These are phyloP conservation scores for Listronotus oregonensis DNA, from an alignment of 1,140 invertebrate genomes.

Conservation along the genomic window DNA sequence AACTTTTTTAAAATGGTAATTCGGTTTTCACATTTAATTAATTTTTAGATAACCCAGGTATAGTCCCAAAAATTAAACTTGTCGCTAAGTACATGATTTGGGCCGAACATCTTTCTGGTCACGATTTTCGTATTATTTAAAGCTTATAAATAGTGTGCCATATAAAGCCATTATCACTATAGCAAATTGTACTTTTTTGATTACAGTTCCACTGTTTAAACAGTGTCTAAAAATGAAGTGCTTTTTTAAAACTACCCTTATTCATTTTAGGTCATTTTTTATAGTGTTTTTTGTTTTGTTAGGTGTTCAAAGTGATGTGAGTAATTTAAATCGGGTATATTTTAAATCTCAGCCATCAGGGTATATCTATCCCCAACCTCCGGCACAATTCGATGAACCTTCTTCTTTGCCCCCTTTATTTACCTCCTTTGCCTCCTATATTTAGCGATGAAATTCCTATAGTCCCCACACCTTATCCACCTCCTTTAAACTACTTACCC, in stretches of 20 bases:
- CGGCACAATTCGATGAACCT: conserved; percentile 37
- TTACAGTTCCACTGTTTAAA: too few relatives aligned
- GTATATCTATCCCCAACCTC: conserved; percentile 46
- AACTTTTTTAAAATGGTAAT: too few relatives aligned
- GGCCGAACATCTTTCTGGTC: conserved; percentile 35
- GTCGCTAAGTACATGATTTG: conserved; percentile 31
- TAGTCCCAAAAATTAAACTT: neutral
- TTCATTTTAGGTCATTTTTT: neutral
- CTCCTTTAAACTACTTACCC: conserved; percentile 31
- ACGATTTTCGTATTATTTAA: conserved; percentile 35
- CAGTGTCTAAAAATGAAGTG: neutral
- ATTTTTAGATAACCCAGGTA: too few relatives aligned
- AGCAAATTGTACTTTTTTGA: too few relatives aligned
- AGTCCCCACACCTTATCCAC: conserved; percentile 21
- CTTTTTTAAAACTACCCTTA: neutral
- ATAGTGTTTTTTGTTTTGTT: neutral
- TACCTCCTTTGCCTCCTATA: conserved; percentile 34
- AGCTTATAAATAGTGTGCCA: conserved; percentile 28
- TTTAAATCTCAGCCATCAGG: conserved; percentile 17
- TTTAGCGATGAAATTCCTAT: conserved; percentile 23
- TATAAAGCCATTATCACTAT: conserved; percentile 9
- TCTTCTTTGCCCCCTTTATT: conserved; percentile 6
- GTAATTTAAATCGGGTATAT: conserved; percentile 2
- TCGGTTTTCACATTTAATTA: too few relatives aligned
- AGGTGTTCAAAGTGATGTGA: conserved; percentile 27